Conservation (phyloP, 64 coral and sea anemone species). For the Montipora foliosa region DNA sequence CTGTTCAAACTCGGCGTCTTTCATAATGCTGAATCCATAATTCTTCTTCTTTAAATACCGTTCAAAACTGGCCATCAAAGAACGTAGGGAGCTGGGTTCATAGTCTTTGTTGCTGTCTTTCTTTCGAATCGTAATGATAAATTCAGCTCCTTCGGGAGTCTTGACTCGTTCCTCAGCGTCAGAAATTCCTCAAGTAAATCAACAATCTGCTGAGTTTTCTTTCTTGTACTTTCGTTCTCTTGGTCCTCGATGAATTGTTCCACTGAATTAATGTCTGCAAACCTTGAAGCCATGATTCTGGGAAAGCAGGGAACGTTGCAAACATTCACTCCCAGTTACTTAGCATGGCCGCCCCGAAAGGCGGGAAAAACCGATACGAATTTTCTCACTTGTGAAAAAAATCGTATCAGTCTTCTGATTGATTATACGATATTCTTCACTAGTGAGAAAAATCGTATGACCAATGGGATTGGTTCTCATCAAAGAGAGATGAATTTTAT, state of each 20-base stretch:
- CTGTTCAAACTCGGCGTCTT: conserved; percentile 66
- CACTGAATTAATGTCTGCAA: background rate
- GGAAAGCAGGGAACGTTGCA: no score
- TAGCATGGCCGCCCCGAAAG: no score
- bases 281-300: background rate
- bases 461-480: no score
- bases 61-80: conserved; percentile 73
- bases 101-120: conserved; percentile 49
- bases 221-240: conserved; percentile 2
- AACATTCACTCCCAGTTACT: no score
- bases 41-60: conserved; percentile 61
- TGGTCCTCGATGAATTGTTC: conserved; percentile 19
- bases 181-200: background rate
- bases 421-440: no score
- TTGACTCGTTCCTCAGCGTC: background rate
- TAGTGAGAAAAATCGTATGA: no score
- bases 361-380: no score
- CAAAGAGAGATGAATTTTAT: no score
- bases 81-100: conserved; percentile 65
- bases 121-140: conserved; percentile 28
- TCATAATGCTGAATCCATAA: conserved; percentile 52
- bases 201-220: background rate
- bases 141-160: conserved; percentile 12
- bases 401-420: no score
- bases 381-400: no score